Evolutionary conservation across 2,888 invertebrate genomes (phyloP).

Genomic region (Ophion obscuratus): DNA sequence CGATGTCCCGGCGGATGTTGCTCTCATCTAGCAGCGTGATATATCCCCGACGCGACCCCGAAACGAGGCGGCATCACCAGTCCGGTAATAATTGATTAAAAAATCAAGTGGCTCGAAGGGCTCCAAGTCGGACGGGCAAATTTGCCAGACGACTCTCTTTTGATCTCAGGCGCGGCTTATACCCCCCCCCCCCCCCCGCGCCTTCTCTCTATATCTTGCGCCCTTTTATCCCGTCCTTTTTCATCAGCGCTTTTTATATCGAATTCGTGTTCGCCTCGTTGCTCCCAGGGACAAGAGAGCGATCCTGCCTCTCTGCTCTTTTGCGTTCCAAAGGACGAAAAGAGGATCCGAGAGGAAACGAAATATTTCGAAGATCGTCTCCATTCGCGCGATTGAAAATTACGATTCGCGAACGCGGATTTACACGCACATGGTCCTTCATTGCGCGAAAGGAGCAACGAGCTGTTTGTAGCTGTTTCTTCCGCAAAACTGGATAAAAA

Average conservation of each 20-base stretch:
- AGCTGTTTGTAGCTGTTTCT: conserved; percentile 10
- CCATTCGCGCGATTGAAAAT: conserved; percentile 32
- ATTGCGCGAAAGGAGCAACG: neutral
- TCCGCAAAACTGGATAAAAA: neutral
- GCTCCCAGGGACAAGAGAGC: conserved; percentile 67
- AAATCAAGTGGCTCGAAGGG: conserved; percentile 75
- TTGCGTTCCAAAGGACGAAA: conserved; percentile 18
- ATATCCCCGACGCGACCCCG: conserved; percentile 53
- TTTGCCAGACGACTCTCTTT: conserved; percentile 69
- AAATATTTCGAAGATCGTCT: conserved; percentile 11
- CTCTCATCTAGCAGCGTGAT: conserved; percentile 49
- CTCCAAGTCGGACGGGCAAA: conserved; percentile 65
- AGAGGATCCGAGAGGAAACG: conserved; percentile 23
- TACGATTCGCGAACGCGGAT: neutral
- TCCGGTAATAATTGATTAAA: conserved; percentile 76
- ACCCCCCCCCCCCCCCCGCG: conserved; percentile 26
- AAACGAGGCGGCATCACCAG: conserved; percentile 65
- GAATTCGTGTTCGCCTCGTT: conserved; percentile 74
- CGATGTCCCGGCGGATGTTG: conserved; percentile 64
- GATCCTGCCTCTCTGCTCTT: conserved; percentile 25
- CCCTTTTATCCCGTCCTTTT: conserved; percentile 34
- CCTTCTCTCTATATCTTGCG: conserved; percentile 39
- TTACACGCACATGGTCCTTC: neutral
- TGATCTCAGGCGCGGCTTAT: conserved; percentile 70
- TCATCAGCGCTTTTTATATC: conserved; percentile 66